Conservation (phyloP, 1,140 invertebrate genomes). For the Calliphora vicina region DNA sequence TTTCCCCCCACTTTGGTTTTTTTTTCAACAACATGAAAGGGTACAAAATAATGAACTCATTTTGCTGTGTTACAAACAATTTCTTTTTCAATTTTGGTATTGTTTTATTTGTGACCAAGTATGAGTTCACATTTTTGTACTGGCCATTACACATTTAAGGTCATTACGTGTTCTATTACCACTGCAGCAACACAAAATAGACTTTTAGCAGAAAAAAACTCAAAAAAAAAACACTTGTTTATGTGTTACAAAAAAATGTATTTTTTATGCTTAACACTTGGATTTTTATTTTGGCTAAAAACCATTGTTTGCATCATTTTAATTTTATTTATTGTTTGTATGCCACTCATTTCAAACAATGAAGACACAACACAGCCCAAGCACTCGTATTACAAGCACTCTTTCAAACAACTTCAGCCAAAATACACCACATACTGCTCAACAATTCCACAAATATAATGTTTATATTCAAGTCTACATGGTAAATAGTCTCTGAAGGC, state of each 20-base stretch:
- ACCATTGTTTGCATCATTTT: constrained; percentile 63
- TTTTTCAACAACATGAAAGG: constrained; percentile 48
- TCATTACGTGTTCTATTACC: constrained; percentile 59
- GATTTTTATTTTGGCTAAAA: not conserved
- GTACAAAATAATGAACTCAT: constrained; percentile 64
- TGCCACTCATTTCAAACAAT: constrained; percentile 44
- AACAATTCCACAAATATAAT: not conserved
- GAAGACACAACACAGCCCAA: constrained; percentile 13
- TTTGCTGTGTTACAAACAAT: constrained; percentile 62
- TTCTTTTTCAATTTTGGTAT: constrained; percentile 61
- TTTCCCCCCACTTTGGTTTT: not conserved
- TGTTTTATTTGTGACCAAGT: not conserved
- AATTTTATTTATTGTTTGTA: constrained; percentile 64
- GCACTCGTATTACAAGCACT: constrained; percentile 30
- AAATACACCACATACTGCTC: not conserved
- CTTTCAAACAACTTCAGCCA: constrained; percentile 6
- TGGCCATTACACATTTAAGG: constrained; percentile 40
- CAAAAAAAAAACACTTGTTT: not conserved
- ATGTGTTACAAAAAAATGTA: not conserved
- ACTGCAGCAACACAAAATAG: constrained; percentile 37
- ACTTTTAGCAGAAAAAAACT: not conserved
- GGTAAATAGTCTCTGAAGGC: constrained; percentile 38
- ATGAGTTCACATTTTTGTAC: constrained; percentile 8
- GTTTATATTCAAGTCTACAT: constrained; percentile 18
- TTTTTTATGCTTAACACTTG: not conserved